Evolutionary conservation across 2,797 vertebrate genomes (phyloP).

Genomic region (Lacerta agilis): DNA sequence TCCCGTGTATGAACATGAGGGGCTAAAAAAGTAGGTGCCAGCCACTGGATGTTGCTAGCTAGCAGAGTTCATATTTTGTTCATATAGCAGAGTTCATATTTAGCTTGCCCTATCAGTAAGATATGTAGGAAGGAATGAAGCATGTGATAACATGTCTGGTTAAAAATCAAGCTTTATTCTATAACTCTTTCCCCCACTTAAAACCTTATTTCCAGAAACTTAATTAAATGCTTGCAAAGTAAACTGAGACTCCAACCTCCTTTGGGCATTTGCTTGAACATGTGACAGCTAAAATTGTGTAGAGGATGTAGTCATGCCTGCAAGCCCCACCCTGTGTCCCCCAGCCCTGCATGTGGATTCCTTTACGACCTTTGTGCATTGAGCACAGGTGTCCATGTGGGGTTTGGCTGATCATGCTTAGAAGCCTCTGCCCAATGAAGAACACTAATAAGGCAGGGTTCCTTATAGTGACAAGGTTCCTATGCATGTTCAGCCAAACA

Average conservation of each 20-base stretch:
- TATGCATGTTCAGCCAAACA: too few relatives aligned
- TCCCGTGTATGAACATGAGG: neutral
- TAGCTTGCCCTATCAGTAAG: neutral
- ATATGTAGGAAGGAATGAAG: neutral
- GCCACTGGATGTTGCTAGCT: neutral
- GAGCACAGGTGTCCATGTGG: too few relatives aligned
- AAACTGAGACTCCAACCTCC: neutral
- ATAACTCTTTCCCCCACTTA: neutral
- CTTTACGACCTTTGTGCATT: too few relatives aligned
- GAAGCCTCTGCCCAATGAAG: too few relatives aligned
- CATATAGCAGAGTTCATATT: neutral
- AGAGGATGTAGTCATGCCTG: neutral
- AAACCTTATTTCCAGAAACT: neutral
- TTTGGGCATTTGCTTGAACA: neutral
- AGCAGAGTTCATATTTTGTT: neutral
- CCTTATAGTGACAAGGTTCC: too few relatives aligned
- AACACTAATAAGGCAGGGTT: too few relatives aligned
- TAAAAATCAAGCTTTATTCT: neutral
- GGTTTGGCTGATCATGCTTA: too few relatives aligned
- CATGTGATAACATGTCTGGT: neutral
- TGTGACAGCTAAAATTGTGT: neutral
- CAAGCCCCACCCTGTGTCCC: neutral
- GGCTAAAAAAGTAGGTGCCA: neutral
- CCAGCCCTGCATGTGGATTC: neutral
- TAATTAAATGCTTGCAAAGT: conserved; percentile 8